A percentile compares a stretch with the other conserved stretches of the same genome.
Conservation (phyloP, 2,888 invertebrate genomes). For the Phortica magna region DNA sequence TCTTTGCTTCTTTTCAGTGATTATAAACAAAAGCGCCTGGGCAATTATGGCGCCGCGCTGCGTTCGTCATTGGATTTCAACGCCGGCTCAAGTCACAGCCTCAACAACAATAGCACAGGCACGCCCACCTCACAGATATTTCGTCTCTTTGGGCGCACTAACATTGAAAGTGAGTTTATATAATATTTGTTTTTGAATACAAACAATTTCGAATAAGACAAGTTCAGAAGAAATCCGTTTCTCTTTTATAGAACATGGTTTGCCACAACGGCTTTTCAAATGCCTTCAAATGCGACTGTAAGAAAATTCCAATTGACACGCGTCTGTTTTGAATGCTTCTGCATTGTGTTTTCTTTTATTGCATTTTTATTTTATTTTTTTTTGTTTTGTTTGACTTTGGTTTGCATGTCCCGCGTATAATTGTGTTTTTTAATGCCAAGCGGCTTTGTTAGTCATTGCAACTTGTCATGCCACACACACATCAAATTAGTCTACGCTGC, state of each 20-base stretch:
- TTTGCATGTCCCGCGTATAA: background rate
- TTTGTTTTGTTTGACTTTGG: background rate
- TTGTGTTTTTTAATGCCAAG: background rate
- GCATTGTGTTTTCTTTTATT: background rate
- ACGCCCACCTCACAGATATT: slow-evolving; percentile 60
- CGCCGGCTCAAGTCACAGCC: slow-evolving; percentile 24
- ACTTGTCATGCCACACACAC: slow-evolving; percentile 9
- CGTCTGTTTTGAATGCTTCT: background rate
- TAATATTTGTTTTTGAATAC: too few relatives aligned
- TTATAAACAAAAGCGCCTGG: slow-evolving; percentile 50
- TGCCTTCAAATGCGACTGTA: too few relatives aligned
- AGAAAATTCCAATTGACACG: too few relatives aligned
- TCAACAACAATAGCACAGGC: slow-evolving; percentile 58
- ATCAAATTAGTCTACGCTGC: background rate
- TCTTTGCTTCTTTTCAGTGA: slow-evolving; percentile 48
- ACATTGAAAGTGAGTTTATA: slow-evolving; percentile 63
- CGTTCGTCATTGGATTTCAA: slow-evolving; percentile 34
- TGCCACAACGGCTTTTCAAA: too few relatives aligned
- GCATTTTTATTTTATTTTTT: background rate
- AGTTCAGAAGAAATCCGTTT: too few relatives aligned
- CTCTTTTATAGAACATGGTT: too few relatives aligned
- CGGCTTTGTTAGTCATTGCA: background rate
- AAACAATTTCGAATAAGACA: too few relatives aligned
- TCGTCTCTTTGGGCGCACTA: slow-evolving; percentile 70
- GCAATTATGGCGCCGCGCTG: slow-evolving; percentile 59